Percentiles rank a stretch among this genome's conserved stretches.
Conservation (phyloP, 2,888 invertebrate genomes). For the Chrysotoxum bicinctum region DNA sequence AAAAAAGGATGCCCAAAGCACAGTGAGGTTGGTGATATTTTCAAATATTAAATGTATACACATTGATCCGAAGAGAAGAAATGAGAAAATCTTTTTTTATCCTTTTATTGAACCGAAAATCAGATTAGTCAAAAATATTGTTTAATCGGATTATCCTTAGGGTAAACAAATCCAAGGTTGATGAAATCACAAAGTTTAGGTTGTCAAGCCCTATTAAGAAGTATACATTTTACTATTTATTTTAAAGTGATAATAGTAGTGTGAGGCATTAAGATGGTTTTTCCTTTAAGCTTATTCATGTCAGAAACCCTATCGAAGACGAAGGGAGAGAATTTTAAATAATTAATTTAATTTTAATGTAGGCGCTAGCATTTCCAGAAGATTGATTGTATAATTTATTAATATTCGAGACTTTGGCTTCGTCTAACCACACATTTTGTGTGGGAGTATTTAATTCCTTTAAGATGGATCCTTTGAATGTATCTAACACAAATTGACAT, state of each 20-base stretch:
- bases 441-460: not conserved
- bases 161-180: not conserved
- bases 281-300: not conserved
- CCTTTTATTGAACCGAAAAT: constrained; percentile 3
- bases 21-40: not conserved
- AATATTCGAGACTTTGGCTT: not conserved
- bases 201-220: not conserved
- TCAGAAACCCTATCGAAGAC: not conserved
- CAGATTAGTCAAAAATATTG: not conserved
- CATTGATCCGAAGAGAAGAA: not conserved
- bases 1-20: not conserved
- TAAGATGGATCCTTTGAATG: not conserved
- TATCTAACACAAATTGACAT: not conserved
- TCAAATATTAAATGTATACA: constrained; percentile 1
- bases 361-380: not conserved
- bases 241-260: not conserved
- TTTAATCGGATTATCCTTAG: constrained; percentile 6
- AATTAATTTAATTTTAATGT: not conserved
- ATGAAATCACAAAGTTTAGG: not conserved
- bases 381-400: not conserved
- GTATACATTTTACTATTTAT: not conserved
- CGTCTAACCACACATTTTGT: not conserved
- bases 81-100: not conserved
- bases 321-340: not conserved
- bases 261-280: not conserved